phyloP scores from a whole-genome alignment of 1,140 invertebrate species.

The Trigoniulus corallinus region DNA sequence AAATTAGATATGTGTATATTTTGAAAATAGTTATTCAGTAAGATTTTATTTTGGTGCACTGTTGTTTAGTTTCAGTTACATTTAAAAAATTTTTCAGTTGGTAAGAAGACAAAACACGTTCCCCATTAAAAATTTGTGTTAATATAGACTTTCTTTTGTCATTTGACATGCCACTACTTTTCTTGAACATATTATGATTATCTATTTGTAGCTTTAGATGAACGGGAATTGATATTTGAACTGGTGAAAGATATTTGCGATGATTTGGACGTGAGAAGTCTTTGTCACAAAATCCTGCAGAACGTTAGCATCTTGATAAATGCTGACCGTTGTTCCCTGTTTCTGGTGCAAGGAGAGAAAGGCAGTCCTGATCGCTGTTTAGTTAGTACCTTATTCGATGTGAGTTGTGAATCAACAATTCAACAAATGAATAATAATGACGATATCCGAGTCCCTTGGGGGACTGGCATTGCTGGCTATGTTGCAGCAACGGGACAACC shows the following conservation, averaged over 20 bases:
- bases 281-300: conserved; percentile 86
- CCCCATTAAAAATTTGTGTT: no score
- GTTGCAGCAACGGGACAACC: conserved; percentile 81
- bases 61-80: no score
- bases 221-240: conserved; percentile 89
- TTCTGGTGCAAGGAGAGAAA: conserved; percentile 60
- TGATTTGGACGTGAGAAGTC: conserved; percentile 75
- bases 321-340: conserved; percentile 81
- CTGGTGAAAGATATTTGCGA: conserved; percentile 93
- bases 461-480: conserved; percentile 74
- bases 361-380: conserved; percentile 38
- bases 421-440: conserved; percentile 81
- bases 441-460: conserved; percentile 72
- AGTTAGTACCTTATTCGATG: conserved; percentile 86
- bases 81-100: no score
- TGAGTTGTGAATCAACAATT: conserved; percentile 70
- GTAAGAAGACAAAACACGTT: no score
- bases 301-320: conserved; percentile 82
- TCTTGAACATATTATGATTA: no score
- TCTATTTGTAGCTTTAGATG: conserved; percentile 60
- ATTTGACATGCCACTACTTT: no score
- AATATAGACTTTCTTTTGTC: no score
- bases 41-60: no score
- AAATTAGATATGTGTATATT: no score
- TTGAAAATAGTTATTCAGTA: no score